Evolutionary conservation across 2,888 invertebrate genomes (phyloP).

Genomic region (Mantis religiosa): DNA sequence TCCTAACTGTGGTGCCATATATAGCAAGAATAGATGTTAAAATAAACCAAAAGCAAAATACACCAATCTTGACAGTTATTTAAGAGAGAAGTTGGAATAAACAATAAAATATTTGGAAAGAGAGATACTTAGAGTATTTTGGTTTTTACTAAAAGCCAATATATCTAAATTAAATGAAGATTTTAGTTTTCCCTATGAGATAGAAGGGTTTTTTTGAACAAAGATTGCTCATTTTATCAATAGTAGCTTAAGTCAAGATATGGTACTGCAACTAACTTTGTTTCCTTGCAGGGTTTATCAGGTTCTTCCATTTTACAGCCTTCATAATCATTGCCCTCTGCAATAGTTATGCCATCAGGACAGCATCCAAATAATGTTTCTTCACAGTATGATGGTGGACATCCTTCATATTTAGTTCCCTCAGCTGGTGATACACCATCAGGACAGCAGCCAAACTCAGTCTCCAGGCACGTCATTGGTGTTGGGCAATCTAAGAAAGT

Average conservation of each 20-base stretch:
- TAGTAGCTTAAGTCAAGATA: neutral
- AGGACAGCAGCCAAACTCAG: conserved; percentile 74
- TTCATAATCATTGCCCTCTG: conserved; percentile 76
- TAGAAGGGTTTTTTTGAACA: too few relatives aligned
- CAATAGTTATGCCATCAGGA: conserved; percentile 68
- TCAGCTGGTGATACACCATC: conserved; percentile 75
- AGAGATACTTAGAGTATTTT: too few relatives aligned
- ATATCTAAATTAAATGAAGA: too few relatives aligned
- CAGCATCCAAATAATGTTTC: conserved; percentile 86
- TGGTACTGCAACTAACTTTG: conserved; percentile 36
- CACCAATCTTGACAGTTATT: too few relatives aligned
- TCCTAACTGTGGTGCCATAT: too few relatives aligned
- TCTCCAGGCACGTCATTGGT: conserved; percentile 70
- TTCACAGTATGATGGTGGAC: conserved; percentile 67
- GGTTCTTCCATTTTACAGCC: conserved; percentile 57
- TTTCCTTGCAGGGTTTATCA: conserved; percentile 36
- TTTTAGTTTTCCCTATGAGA: too few relatives aligned
- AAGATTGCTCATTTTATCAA: neutral
- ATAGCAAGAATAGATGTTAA: too few relatives aligned
- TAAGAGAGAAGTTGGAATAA: too few relatives aligned
- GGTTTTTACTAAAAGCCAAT: too few relatives aligned
- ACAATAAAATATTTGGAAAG: too few relatives aligned
- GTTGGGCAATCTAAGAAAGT: conserved; percentile 59
- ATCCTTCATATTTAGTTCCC: conserved; percentile 68
- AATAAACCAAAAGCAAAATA: too few relatives aligned